These are phyloP conservation scores for Mesaphorura yosii DNA, from an alignment of 1,140 invertebrate genomes.

Conservation along the genomic window DNA sequence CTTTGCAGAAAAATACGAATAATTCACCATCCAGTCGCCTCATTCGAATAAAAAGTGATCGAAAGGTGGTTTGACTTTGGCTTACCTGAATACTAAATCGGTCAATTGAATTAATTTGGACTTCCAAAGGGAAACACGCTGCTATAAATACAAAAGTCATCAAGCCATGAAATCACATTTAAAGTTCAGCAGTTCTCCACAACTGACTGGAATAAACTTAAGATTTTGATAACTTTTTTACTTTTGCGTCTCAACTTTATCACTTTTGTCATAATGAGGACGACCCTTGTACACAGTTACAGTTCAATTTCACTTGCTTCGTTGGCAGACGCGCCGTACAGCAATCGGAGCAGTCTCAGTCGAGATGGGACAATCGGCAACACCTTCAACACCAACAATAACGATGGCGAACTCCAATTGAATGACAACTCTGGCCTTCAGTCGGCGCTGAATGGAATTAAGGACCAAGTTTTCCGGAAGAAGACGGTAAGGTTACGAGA, in stretches of 20 bases:
- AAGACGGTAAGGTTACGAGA: neutral
- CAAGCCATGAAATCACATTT: too few relatives aligned
- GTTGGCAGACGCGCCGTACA: neutral
- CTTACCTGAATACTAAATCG: too few relatives aligned
- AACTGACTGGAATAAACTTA: too few relatives aligned
- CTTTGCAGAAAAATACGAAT: too few relatives aligned
- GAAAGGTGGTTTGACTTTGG: too few relatives aligned
- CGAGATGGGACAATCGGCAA: neutral
- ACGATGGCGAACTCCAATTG: neutral
- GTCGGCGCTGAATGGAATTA: neutral
- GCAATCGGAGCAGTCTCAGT: neutral
- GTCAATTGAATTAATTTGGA: too few relatives aligned
- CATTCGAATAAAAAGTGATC: too few relatives aligned
- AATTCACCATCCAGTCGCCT: too few relatives aligned
- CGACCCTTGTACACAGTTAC: neutral
- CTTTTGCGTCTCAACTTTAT: neutral
- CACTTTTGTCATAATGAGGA: slow-evolving; percentile 1
- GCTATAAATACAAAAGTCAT: too few relatives aligned
- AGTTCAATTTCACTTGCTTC: slow-evolving; percentile 2
- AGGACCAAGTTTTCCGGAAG: neutral
- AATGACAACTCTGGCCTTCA: neutral
- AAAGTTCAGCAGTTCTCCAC: too few relatives aligned
- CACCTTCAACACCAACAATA: neutral
- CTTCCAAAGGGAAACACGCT: too few relatives aligned
- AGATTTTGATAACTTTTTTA: too few relatives aligned